A percentile compares a stretch with the other conserved stretches of the same genome.
These are phyloP conservation scores for Pyrgus malvae DNA, from an alignment of 2,888 invertebrate species.

Conservation along the genomic window DNA sequence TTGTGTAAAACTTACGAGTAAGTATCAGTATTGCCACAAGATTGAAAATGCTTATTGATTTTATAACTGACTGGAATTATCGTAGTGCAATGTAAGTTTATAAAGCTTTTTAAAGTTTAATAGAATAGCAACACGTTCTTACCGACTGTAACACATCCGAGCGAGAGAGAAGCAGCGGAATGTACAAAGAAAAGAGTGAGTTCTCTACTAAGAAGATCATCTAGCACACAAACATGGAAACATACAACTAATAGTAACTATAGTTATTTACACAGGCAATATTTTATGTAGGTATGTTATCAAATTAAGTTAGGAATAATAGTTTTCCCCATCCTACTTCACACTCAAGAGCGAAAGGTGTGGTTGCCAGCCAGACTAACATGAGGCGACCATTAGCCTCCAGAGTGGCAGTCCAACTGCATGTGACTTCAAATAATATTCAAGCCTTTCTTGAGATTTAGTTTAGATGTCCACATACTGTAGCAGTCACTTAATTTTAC, in stretches of 20 bases:
- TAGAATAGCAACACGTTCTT: conserved; percentile 30
- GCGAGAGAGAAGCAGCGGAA: conserved; percentile 36
- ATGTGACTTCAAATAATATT: no score
- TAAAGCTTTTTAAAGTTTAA: conserved; percentile 21
- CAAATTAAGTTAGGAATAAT: no score
- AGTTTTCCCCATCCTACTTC: no score
- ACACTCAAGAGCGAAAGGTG: no score
- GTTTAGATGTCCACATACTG: no score
- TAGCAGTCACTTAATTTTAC: no score
- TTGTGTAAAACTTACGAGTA: no score
- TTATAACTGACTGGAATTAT: neutral
- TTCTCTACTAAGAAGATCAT: conserved; percentile 7
- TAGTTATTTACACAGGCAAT: neutral
- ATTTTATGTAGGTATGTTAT: neutral
- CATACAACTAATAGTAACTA: neutral
- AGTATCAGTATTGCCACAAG: conserved; percentile 17
- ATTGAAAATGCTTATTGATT: conserved; percentile 12
- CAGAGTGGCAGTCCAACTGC: no score
- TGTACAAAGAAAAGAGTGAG: conserved; percentile 17
- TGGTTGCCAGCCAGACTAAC: no score
- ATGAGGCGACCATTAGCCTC: no score
- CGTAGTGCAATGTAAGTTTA: neutral
- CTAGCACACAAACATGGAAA: conserved; percentile 26
- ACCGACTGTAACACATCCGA: conserved; percentile 40
- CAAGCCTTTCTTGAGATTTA: no score